phyloP scores from a whole-genome alignment of 2,797 vertebrate species.

The Pelobates cultripes region DNA sequence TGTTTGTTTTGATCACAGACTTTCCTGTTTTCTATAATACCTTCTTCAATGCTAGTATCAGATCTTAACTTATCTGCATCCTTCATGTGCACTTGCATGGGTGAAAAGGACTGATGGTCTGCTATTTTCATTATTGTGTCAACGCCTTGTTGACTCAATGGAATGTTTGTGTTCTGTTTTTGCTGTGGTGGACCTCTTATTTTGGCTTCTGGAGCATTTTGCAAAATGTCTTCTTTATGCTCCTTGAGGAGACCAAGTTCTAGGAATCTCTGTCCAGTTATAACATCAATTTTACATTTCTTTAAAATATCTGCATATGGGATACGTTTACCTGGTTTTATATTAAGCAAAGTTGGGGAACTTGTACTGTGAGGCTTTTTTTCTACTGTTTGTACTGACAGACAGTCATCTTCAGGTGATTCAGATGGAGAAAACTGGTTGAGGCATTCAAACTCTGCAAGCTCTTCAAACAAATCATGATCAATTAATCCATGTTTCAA shows the following conservation, averaged over 20 bases:
- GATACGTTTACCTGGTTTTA: constrained; percentile 63
- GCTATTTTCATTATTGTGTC: neutral
- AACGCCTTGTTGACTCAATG: too few species aligned
- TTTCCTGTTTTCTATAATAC: accelerated
- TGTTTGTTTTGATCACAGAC: neutral
- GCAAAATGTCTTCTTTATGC: constrained; percentile 70
- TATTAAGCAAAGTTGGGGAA: neutral
- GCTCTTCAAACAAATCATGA: constrained; percentile 72
- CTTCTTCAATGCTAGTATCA: constrained; percentile 62
- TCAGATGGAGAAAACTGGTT: constrained; percentile 42
- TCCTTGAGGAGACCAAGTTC: constrained; percentile 83
- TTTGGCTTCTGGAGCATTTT: constrained; percentile 73
- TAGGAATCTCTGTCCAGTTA: constrained; percentile 88
- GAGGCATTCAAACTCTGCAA: constrained; percentile 68
- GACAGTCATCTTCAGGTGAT: neutral
- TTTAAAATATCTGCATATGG: constrained; percentile 87
- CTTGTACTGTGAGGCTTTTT: constrained; percentile 69
- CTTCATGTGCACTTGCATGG: neutral
- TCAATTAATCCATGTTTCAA: constrained; percentile 77
- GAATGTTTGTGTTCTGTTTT: constrained; percentile 61
- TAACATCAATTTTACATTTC: constrained; percentile 88
- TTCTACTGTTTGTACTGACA: constrained; percentile 52
- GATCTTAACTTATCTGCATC: neutral
- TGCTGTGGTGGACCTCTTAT: constrained; percentile 79
- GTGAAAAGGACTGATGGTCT: neutral